Base-by-base conservation (phyloP, 2,113 vertebrate genomes). In the Microtus oregoni region DNA sequence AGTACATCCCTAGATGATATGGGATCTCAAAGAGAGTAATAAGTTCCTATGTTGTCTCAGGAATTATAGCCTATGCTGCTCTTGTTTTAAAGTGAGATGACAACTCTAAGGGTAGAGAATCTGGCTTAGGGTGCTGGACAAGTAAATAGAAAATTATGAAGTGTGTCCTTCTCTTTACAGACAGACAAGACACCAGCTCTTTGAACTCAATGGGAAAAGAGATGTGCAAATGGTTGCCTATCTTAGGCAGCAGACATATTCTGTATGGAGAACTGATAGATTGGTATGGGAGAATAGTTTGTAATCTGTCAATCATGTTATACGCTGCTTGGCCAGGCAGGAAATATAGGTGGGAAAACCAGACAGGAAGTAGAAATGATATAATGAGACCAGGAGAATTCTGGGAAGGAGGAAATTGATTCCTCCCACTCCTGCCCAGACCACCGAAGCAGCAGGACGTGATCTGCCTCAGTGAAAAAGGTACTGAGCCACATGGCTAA, bases 191-290 rank as follows among this genome's bases (percentile, higher is more conserved):
- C 78, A 24, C 17, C 7, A 81, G 30, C 15, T 55, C 1, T 55
- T 89, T 86, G 8, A 79, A 92, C 75, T 89, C 41, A 68, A 17
- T 68, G 30, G 10, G 47, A 67, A 94, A 92, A 81, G 6, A 67
- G 79, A 94, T 95, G 50, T n/a, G 61, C n/a, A 86, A 92, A 87
- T 12, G 58, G 44, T 41, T 94, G n/a, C 52, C 73, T 86, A 14
- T 4, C 38, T 90, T 81, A n/a, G 47, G 85, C 93, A 96, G 35
- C 47, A 90, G 52, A 73, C 4, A 38, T 77, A 92, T 55, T 30
- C 73, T 91, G 35, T 22, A 30, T 72, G 47, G 61, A 91, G 81
- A 92, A 19, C 41, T 90, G 35, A 76, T 38, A 0, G 47, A 9
- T 47, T 47, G 47, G 47, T 47, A 47, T 47, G 8, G 47, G 47